Evolutionary conservation across 2,888 invertebrate species (phyloP), one percentile per base, ranked within the genome.

Genomic region (Blastobasis adustella): DNA sequence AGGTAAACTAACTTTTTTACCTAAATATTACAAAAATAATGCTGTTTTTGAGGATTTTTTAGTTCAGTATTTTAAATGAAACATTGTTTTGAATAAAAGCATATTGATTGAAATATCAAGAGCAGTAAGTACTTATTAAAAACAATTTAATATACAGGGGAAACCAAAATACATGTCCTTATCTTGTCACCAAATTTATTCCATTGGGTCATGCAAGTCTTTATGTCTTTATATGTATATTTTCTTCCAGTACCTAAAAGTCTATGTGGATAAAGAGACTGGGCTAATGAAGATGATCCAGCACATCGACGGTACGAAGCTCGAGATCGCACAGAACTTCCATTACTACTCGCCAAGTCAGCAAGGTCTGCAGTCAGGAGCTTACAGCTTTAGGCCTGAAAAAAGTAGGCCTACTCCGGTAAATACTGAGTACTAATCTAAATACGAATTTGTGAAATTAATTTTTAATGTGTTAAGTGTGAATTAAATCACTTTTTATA

Each of bases 331-430:
- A 0, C 87, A 87, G 64, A 86, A 91, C 61, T 92, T 92, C 69
- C 79, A 78, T 61, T 91, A 75, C 68, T 93, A 93, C 73, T 73
- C 79, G 37, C 83, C 85, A 49, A 65, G 69, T 0, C 81, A 81
- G 36, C 77, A 82, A 51, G 73, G 77, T 0, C 73, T 91, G 57
- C 90, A 93, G 42, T 93, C 93, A 0, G 94, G 94, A 0, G 93
- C 94, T 0, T 94, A 95, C 69, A 90, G 93, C 61, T 92, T 92
- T 65, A 70, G 91, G 10, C 91, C 91, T 0, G 75, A 82, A 1
- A 72, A 69, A 1, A 67, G 71, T 1, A 67, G 79, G 1, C 82
- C 89, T 1, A 58, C 58, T 0, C 63, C 73, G 1, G 79, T 85
- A 52, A 71, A 75, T 58, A n/a, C 23, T 23, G 23, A 23, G 23